These are phyloP conservation scores for Lagria hirta DNA, from an alignment of 2,888 invertebrate genomes.

Conservation along the genomic window DNA sequence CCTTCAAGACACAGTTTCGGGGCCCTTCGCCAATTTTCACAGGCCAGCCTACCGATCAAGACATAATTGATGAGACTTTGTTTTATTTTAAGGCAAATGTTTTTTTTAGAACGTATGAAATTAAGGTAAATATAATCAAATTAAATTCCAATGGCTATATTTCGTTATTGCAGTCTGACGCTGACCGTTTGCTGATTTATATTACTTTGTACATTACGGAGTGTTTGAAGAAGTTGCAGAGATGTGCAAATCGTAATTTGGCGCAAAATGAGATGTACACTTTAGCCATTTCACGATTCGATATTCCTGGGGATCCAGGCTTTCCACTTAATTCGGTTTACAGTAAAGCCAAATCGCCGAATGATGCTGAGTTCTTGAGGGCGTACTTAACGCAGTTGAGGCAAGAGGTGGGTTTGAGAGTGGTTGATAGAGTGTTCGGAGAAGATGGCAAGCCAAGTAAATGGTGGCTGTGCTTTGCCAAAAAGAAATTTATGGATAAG, in stretches of 20 bases:
- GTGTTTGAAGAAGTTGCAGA: constrained; percentile 91
- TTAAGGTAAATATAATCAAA: constrained; percentile 68
- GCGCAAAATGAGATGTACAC: constrained; percentile 96
- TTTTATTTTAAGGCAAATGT: constrained; percentile 99
- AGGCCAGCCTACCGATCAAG: constrained; percentile 62
- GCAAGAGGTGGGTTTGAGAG: constrained; percentile 90
- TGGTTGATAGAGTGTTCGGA: constrained; percentile 90
- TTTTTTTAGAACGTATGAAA: constrained; percentile 98
- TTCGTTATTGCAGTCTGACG: constrained; percentile 75
- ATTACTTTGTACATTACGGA: constrained; percentile 97
- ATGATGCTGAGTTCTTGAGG: constrained; percentile 87
- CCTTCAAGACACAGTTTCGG: constrained; percentile 84
- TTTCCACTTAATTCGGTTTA: constrained; percentile 81
- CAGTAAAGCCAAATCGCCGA: constrained; percentile 75
- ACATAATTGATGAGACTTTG: constrained; percentile 96
- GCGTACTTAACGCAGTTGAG: constrained; percentile 92
- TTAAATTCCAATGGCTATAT: too few species aligned
- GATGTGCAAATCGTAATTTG: constrained; percentile 85
- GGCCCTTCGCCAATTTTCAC: constrained; percentile 84
- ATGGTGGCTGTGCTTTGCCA: constrained; percentile 99
- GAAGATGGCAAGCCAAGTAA: constrained; percentile 96
- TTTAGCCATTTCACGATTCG: constrained; percentile 90
- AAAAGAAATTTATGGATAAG: constrained; percentile 99
- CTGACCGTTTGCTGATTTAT: constrained; percentile 96
- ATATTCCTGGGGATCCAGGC: constrained; percentile 92